phyloP scores from a whole-genome alignment of 2,888 invertebrate species.

The Apamea anceps region DNA sequence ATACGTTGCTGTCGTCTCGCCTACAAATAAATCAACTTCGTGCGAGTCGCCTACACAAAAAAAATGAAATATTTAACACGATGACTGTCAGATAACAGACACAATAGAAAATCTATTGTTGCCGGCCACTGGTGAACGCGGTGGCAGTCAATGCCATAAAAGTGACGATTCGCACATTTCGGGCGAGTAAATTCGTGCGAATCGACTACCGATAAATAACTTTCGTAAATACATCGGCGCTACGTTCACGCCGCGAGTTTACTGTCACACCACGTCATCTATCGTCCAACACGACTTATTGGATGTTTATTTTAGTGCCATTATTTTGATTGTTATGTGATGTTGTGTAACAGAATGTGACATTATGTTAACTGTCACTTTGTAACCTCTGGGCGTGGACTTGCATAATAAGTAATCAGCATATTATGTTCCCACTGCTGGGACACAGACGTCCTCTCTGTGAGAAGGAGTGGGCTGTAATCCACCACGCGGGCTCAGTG shows the following conservation, averaged over 20 bases:
- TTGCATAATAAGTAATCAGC: too few relatives aligned
- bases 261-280: conserved; percentile 37
- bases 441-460: neutral
- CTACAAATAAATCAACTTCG: too few relatives aligned
- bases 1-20: too few relatives aligned
- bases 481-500: neutral
- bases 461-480: neutral
- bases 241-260: conserved; percentile 47
- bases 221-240: conserved; percentile 62
- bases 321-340: conserved; percentile 60
- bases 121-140: too few relatives aligned
- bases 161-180: neutral
- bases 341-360: conserved; percentile 51
- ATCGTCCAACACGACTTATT: conserved; percentile 37
- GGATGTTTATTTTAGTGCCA: conserved; percentile 59
- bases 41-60: neutral
- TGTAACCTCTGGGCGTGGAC: conserved; percentile 4
- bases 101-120: too few relatives aligned
- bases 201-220: conserved; percentile 59
- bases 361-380: conserved; percentile 29
- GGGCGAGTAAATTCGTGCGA: neutral
- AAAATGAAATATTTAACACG: neutral
- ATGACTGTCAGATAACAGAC: too few relatives aligned
- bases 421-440: too few relatives aligned
- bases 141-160: neutral